These are phyloP conservation scores for Odontomyia ornata DNA, from an alignment of 2,888 invertebrate genomes.

Conservation along the genomic window DNA sequence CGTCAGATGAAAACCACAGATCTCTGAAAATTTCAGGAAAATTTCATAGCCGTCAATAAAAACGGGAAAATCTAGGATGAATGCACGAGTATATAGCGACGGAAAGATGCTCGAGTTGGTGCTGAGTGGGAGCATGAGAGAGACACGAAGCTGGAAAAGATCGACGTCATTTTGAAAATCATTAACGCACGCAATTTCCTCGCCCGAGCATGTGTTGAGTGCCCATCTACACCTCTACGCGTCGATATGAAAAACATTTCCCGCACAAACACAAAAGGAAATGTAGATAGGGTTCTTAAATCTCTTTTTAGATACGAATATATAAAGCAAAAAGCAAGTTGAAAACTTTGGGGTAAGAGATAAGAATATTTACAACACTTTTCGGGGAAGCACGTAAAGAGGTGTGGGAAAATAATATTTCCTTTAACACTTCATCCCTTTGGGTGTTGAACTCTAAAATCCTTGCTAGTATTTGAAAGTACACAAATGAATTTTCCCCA, in stretches of 20 bases:
- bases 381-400: not conserved
- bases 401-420: not conserved
- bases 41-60: not conserved
- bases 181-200: constrained; percentile 51
- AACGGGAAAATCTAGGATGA: too few relatives aligned
- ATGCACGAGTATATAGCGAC: too few relatives aligned
- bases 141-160: constrained; percentile 7
- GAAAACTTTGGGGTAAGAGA: not conserved
- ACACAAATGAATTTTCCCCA: not conserved
- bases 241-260: constrained; percentile 34
- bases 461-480: not conserved
- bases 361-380: not conserved
- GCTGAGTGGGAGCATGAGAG: not conserved
- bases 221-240: constrained; percentile 47
- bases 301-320: too few relatives aligned
- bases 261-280: constrained; percentile 27
- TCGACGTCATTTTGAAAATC: constrained; percentile 49
- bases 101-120: not conserved
- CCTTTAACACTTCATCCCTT: not conserved
- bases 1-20: constrained; percentile 29
- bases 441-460: constrained; percentile 25
- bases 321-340: not conserved
- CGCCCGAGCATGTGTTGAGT: constrained; percentile 51
- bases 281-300: not conserved
- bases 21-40: constrained; percentile 23